Base-by-base conservation (phyloP, 23 tunicate genomes). In the Phallusia fumigata region DNA sequence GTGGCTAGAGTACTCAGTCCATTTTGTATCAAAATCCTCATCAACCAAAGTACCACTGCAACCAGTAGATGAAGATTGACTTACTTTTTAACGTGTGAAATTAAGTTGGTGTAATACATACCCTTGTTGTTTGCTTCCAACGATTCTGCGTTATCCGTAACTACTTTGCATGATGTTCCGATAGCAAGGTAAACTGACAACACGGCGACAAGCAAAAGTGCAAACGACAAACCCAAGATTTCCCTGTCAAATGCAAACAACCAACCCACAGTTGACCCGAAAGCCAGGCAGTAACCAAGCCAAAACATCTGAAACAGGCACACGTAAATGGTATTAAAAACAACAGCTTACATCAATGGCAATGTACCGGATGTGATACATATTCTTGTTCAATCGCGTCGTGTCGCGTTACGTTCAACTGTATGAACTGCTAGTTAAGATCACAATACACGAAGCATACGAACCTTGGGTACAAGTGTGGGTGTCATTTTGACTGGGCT, bases 171-270 rank as follows among this genome's bases (percentile, higher is more conserved):
- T 3, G 90, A 87, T 16, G 81, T 33, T 0, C 85, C 97, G 36
- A 87, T 65, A 26, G 88, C 85, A 64, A 82, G 52, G 64, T 92
- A 92, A 16, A 51, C 72, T 0, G 82, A 49, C 52, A 64, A n/a
- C 26, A 58, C 88, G 0, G 97, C 78, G 0, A 84, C 21, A 6
- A 92, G 79, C 64, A 92, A 52, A 74, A 84, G 64, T 22, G 83
- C 81, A 50, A 92, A 44, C 0, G 88, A 74, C 31, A 87, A 40
- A n/a, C 85, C 97, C 52, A 86, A 78, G 53, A 83, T 83, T 84
- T 92, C 97, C 12, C 86, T 65, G 77, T 92, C 97, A 58, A 88
- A 83, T 50, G 97, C 87, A 65, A 92, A 92, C 32, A 92, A 49
- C 97, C 97, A 92, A 0, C 91, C 91, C n/a, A 92, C 53, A 3